These are phyloP conservation scores for Odontophorus gujanensis DNA, from an alignment of 2,113 vertebrate genomes.

Conservation along the genomic window DNA sequence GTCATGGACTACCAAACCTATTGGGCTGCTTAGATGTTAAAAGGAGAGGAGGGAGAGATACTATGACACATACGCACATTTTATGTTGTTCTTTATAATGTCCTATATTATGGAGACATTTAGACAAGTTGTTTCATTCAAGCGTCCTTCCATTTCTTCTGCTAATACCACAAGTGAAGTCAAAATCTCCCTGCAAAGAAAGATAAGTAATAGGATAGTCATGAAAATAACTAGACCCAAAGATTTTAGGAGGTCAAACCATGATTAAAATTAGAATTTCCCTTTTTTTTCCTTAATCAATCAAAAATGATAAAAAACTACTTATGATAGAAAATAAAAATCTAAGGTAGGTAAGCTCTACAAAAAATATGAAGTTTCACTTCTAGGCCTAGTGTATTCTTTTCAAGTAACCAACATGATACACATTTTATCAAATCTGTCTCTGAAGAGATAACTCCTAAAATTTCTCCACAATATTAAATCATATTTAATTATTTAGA, in stretches of 20 bases:
- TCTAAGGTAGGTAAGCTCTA: background rate
- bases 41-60: background rate
- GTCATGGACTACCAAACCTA: background rate
- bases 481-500: background rate
- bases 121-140: background rate
- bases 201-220: background rate
- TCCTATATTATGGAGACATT: background rate
- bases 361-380: background rate
- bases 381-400: fast-evolving
- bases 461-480: background rate
- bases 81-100: background rate
- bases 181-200: background rate
- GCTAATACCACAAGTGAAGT: background rate
- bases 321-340: background rate
- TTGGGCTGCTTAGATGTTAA: background rate
- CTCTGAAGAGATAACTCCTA: background rate
- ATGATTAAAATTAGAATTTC: background rate
- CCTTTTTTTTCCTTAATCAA: background rate
- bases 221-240: background rate
- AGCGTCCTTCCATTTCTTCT: background rate
- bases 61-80: fast-evolving
- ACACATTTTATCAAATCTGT: background rate
- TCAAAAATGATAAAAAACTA: background rate
- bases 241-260: background rate
- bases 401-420: background rate